phyloP scores from a whole-genome alignment of 1,140 invertebrate genomes.

The Drosophila nigromelanica region DNA sequence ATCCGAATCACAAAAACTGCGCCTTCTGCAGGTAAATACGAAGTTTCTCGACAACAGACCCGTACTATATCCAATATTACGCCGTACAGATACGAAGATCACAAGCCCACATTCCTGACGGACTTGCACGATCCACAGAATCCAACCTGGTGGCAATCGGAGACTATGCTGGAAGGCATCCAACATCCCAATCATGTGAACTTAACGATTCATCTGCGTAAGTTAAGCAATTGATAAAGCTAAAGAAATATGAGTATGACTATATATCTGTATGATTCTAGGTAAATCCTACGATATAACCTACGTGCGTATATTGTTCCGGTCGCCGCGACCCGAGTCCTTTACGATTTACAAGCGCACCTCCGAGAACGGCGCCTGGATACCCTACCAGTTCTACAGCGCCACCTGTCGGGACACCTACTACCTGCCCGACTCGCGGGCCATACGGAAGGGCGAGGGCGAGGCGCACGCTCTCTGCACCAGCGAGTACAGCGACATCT shows the following conservation, averaged over 20 bases:
- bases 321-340: constrained; percentile 97
- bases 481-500: constrained; percentile 98
- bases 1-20: constrained; percentile 85
- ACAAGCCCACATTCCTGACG: constrained; percentile 89
- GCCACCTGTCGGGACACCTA: constrained; percentile 96
- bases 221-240: constrained; percentile 65
- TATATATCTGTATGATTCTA: constrained; percentile 74
- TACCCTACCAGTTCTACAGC: constrained; percentile 98
- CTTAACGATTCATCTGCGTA: constrained; percentile 94
- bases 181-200: constrained; percentile 96
- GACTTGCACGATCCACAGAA: constrained; percentile 95
- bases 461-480: constrained; percentile 97
- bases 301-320: constrained; percentile 96
- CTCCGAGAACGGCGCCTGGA: constrained; percentile 92
- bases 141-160: constrained; percentile 99
- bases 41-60: not conserved
- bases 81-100: constrained; percentile 58
- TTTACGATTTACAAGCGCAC: constrained; percentile 97
- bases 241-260: not conserved
- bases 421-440: constrained; percentile 89
- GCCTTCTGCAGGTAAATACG: constrained; percentile 83
- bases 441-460: constrained; percentile 88
- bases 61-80: not conserved
- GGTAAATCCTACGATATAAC: constrained; percentile 99
- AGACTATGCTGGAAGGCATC: constrained; percentile 97